These are phyloP conservation scores for Pyralis farinalis DNA, from an alignment of 2,888 invertebrate species.

Conservation along the genomic window DNA sequence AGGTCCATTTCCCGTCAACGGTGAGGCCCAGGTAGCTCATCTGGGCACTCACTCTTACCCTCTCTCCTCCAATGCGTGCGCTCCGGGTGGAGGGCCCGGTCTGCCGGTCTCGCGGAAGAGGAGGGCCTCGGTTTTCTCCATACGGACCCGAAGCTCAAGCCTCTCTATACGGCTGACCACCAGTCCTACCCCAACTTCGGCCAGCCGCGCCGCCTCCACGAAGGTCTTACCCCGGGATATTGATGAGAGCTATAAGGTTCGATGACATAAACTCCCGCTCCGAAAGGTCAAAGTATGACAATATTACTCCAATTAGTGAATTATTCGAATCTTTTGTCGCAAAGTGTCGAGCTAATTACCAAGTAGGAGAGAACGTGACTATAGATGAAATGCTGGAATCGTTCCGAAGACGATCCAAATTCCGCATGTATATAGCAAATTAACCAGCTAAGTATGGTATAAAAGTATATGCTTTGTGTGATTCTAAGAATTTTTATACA, in stretches of 20 bases:
- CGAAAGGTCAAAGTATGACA: conserved; percentile 11
- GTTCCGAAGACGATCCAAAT: conserved; percentile 16
- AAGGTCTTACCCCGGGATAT: too few species aligned
- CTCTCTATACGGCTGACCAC: too few species aligned
- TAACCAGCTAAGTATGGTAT: conserved; percentile 20
- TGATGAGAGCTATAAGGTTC: conserved; percentile 14
- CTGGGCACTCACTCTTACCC: too few species aligned
- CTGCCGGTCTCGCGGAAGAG: too few species aligned
- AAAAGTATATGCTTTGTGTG: conserved; percentile 14
- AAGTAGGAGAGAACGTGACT: conserved; percentile 13
- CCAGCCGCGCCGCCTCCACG: too few species aligned
- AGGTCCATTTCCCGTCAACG: too few species aligned
- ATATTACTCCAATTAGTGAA: conserved; percentile 12
- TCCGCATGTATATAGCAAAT: conserved; percentile 17
- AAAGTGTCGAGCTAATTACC: conserved; percentile 10
- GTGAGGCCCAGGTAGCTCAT: too few species aligned
- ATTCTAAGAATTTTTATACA: conserved; percentile 8
- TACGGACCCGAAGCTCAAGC: too few species aligned
- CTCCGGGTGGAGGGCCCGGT: too few species aligned
- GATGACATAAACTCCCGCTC: conserved; percentile 13
- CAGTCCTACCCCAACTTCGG: too few species aligned
- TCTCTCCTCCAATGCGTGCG: too few species aligned
- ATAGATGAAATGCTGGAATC: conserved; percentile 18
- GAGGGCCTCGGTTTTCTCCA: too few species aligned
- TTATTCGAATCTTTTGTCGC: conserved; percentile 11